Conservation (phyloP, 2,888 invertebrate species). For the Drosophila gaucha region DNA sequence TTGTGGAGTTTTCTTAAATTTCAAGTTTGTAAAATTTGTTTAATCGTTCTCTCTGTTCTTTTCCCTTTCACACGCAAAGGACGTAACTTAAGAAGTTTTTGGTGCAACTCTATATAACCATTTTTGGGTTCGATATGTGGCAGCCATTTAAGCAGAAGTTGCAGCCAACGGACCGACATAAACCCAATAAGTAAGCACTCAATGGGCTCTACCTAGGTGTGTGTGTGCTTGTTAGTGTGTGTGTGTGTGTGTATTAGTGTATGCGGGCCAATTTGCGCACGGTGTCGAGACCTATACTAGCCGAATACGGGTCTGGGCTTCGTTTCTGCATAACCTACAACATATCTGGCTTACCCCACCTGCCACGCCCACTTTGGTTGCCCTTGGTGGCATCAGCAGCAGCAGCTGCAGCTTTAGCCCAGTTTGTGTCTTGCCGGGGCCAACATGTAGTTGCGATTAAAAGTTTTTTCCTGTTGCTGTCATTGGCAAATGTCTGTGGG, state of each 20-base stretch:
- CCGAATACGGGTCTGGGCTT: slow-evolving; percentile 11
- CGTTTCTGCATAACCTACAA: slow-evolving; percentile 10
- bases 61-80: background rate
- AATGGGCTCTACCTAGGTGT: slow-evolving; percentile 9
- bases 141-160: slow-evolving; percentile 15
- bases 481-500: slow-evolving; percentile 67
- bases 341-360: slow-evolving; percentile 13
- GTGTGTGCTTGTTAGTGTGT: background rate
- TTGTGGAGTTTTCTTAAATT: background rate
- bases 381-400: slow-evolving; percentile 6
- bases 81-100: background rate
- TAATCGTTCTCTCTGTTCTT: background rate
- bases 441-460: slow-evolving; percentile 54
- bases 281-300: slow-evolving; percentile 10
- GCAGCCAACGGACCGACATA: slow-evolving; percentile 32
- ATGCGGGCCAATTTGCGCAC: slow-evolving; percentile 38
- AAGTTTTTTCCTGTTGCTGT: slow-evolving; percentile 55
- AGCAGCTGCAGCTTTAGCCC: background rate
- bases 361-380: background rate
- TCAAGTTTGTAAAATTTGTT: background rate
- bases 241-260: background rate
- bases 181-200: slow-evolving; percentile 32
- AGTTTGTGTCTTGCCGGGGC: slow-evolving; percentile 25
- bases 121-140: slow-evolving; percentile 6
- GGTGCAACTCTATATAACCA: background rate